Evolutionary conservation across 2,888 invertebrate genomes (phyloP), one percentile per base, ranked within the genome.

Genomic region (Eupithecia pulchellata): DNA sequence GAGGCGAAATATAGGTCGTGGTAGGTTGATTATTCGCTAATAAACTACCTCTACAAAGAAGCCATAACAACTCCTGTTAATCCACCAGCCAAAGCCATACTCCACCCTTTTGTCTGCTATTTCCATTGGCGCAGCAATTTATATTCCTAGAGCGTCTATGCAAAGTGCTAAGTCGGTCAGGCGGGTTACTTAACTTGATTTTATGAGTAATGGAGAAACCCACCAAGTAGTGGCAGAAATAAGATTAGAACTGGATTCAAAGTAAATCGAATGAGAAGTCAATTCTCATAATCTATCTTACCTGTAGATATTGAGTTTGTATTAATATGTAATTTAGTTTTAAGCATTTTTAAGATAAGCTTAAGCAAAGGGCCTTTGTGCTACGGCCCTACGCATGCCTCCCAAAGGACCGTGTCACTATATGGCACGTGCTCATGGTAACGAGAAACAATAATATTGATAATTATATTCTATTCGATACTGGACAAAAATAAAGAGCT

Each of bases 61-160:
- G 32, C 58, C 58, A n/a, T 60, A 32, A 60, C 30, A 60, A 32
- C 17, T n/a, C n/a, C 0, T 9, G n/a, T 32, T 32, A 30, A 60
- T 32, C 29, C 58, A n/a, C 58, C 58, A 60, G 58, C n/a, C 20
- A 60, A 60, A 32, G 58, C 58, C 30, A 20, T 34, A 20, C 8
- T 30, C 20, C 39, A 61, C 29, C 47, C 60, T 64, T n/a, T 72
- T 66, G 63, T 64, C 58, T 32, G 66, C 25, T 57, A 68, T 63
- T 72, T 34, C 67, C 61, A 34, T 5, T 68, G 17, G 39, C 52
- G 63, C 30, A 27, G 60, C 64, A 72, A 69, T 72, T 72, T 66
- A 69, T 72, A 72, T 72, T 66, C 69, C 60, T 66, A 63, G 17
- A 17, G 30, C 27, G 68, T 72, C 36, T 69, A 66, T 66, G 72